A percentile compares a stretch with the other conserved stretches of the same genome.
Conservation (phyloP, 2,888 invertebrate species). For the Trachelus stipa region DNA sequence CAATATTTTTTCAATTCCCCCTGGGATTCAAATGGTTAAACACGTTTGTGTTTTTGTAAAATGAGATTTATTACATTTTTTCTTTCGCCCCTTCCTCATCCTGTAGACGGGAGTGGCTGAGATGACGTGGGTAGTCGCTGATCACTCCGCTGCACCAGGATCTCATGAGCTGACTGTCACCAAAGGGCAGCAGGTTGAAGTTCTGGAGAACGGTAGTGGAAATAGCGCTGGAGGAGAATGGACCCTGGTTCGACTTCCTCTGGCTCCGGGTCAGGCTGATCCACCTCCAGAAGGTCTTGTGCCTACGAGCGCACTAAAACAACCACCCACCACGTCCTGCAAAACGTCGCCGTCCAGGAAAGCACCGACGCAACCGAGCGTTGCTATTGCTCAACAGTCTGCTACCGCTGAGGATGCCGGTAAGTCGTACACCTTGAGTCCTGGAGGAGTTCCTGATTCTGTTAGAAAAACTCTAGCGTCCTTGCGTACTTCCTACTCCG, state of each 20-base stretch:
- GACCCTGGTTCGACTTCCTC: conserved; percentile 68
- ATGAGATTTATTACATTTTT: background rate
- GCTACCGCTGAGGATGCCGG: conserved; percentile 62
- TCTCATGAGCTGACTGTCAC: conserved; percentile 85
- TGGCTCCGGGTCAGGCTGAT: conserved; percentile 67
- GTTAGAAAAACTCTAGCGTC: background rate
- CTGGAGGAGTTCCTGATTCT: background rate
- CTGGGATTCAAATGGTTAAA: background rate
- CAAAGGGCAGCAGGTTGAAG: conserved; percentile 95
- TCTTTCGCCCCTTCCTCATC: conserved; percentile 25
- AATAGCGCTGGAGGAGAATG: conserved; percentile 53
- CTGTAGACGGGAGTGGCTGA: conserved; percentile 82
- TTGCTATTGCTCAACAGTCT: conserved; percentile 49
- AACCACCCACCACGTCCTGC: conserved; percentile 73
- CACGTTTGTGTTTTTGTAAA: background rate
- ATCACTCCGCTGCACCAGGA: conserved; percentile 81
- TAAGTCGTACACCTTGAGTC: conserved; percentile 47
- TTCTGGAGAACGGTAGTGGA: conserved; percentile 81
- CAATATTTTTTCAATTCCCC: too few relatives aligned
- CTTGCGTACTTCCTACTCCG: background rate
- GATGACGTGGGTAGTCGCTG: conserved; percentile 92
- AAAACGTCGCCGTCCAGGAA: conserved; percentile 71
- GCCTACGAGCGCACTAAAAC: conserved; percentile 82
- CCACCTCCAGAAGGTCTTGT: conserved; percentile 84
- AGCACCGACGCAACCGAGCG: conserved; percentile 37